A percentile compares a stretch with the other conserved stretches of the same genome.
Conservation (phyloP, 2,113 vertebrate species). For the Phalacrocorax pelagicus region DNA sequence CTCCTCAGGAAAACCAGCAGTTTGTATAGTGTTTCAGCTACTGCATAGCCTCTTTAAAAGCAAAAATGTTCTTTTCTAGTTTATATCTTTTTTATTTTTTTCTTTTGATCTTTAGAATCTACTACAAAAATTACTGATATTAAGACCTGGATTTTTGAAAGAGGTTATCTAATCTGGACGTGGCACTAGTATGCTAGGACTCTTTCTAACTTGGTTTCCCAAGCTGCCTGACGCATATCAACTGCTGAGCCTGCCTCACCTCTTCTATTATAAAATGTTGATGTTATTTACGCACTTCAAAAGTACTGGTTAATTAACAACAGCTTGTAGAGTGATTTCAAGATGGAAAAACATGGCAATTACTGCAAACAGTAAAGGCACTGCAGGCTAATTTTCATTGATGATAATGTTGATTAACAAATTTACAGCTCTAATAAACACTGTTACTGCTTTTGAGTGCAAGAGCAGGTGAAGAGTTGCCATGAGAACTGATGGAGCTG, state of each 20-base stretch:
- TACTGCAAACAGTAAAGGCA: conserved; percentile 20
- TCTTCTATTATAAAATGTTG: conserved; percentile 9
- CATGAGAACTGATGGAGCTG: conserved; percentile 21
- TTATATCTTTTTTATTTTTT: not conserved
- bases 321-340: conserved; percentile 41
- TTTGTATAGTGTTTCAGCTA: not conserved
- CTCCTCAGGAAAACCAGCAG: not conserved
- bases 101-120: not conserved
- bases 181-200: not conserved
- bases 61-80: not conserved
- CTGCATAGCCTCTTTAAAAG: not conserved
- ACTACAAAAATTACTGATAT: not conserved
- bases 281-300: not conserved
- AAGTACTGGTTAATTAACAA: conserved; percentile 45
- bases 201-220: not conserved
- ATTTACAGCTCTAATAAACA: conserved; percentile 36
- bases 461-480: conserved; percentile 37
- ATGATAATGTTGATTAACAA: conserved; percentile 55
- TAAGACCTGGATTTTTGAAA: not conserved
- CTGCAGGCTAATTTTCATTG: conserved; percentile 41
- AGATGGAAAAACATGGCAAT: conserved; percentile 41
- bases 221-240: not conserved
- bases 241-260: not conserved
- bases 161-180: not conserved
- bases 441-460: conserved; percentile 1